Percentiles rank a stretch among this genome's conserved stretches.
phyloP scores from a whole-genome alignment of 2,797 vertebrate species.

The Chromis chromis region DNA sequence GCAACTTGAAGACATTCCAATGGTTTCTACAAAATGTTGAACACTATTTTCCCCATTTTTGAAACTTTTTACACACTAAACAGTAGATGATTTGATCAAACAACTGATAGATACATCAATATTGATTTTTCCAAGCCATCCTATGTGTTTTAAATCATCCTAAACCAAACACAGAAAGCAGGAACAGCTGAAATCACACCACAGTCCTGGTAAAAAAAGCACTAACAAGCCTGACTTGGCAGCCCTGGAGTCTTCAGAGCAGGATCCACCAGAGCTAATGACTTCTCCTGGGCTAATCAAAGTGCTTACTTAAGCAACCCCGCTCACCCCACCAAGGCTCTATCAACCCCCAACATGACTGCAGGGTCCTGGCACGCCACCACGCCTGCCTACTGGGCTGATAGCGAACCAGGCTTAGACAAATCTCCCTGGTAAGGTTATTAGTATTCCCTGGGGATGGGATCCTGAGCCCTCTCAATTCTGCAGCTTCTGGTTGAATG shows the following conservation, averaged over 20 bases:
- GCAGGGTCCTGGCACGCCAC: constrained; percentile 47
- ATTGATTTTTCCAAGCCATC: background rate
- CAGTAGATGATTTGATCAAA: background rate
- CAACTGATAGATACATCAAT: background rate
- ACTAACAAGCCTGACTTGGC: constrained; percentile 15
- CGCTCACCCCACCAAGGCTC: constrained; percentile 24
- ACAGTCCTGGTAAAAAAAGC: constrained; percentile 2
- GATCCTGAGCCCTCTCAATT: constrained; percentile 55
- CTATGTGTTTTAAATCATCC: background rate
- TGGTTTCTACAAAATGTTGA: too few relatives aligned
- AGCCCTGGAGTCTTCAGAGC: constrained; percentile 24
- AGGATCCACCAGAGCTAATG: constrained; percentile 35
- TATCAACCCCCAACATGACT: constrained; percentile 41
- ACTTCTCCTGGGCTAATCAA: constrained; percentile 52
- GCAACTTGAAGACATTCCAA: too few relatives aligned
- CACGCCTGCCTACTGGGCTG: constrained; percentile 31
- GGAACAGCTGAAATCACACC: background rate
- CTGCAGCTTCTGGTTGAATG: constrained; percentile 49
- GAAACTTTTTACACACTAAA: background rate
- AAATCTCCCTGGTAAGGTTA: constrained; percentile 56
- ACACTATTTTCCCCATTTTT: too few relatives aligned
- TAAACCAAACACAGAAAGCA: background rate
- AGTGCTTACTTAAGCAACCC: constrained; percentile 37
- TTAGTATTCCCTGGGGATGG: constrained; percentile 53
- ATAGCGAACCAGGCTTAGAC: constrained; percentile 39